Conservation (phyloP, 92 coral and sea anemone species). For the Epizoanthus stellaris region DNA sequence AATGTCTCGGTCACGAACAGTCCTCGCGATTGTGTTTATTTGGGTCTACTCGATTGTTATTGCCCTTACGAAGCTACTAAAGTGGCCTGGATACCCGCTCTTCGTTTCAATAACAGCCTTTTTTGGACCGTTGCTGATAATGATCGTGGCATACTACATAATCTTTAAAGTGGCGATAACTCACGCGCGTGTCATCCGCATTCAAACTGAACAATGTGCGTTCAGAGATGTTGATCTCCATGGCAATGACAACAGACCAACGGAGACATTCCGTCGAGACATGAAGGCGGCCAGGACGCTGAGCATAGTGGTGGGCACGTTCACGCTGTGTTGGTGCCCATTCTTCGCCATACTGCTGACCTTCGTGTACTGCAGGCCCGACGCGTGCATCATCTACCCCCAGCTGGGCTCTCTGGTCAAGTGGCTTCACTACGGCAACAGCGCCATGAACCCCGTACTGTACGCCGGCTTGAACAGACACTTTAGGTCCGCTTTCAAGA, state of each 20-base stretch:
- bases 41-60: conserved; percentile 75
- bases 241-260: conserved; percentile 37
- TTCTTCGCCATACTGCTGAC: conserved; percentile 58
- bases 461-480: conserved; percentile 78
- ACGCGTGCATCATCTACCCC: neutral
- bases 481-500: conserved; percentile 71
- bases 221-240: conserved; percentile 40
- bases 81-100: conserved; percentile 64
- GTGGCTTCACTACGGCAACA: conserved; percentile 78
- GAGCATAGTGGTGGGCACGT: conserved; percentile 80
- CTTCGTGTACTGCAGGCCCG: conserved; percentile 37
- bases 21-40: conserved; percentile 58
- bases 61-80: conserved; percentile 48
- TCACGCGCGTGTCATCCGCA: conserved; percentile 76
- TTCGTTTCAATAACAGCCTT: conserved; percentile 69
- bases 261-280: conserved; percentile 66
- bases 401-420: conserved; percentile 46
- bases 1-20: conserved; percentile 61
- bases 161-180: conserved; percentile 80
- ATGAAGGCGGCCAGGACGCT: conserved; percentile 86
- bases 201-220: conserved; percentile 46
- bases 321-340: conserved; percentile 78
- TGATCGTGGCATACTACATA: conserved; percentile 68
- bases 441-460: conserved; percentile 80
- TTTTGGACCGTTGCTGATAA: conserved; percentile 65